These are phyloP conservation scores for Sinodicranocentrus sp. DNA, from an alignment of 2,888 invertebrate genomes.

Conservation along the genomic window DNA sequence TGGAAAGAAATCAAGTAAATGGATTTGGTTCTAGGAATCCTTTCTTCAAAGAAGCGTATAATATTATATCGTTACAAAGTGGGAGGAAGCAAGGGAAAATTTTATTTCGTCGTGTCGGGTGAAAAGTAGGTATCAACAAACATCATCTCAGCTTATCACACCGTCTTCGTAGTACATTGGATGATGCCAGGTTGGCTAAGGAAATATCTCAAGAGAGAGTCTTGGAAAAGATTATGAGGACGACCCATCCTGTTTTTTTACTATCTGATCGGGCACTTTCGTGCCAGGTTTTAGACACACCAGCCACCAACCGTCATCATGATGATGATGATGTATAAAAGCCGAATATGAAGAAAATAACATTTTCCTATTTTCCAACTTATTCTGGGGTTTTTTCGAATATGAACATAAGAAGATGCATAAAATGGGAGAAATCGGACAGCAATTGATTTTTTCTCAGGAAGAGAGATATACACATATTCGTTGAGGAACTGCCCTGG, in stretches of 20 bases:
- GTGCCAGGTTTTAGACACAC: conserved; percentile 24
- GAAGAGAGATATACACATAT: background rate
- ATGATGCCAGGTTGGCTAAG: too few relatives aligned
- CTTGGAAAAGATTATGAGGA: background rate
- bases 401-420: background rate
- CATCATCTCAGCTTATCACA: conserved; percentile 31
- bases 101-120: conserved; percentile 30
- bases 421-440: background rate
- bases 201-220: too few relatives aligned
- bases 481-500: background rate
- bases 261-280: conserved; percentile 52
- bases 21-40: conserved; percentile 43
- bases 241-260: conserved; percentile 23
- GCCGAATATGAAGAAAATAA: too few relatives aligned
- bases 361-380: too few relatives aligned
- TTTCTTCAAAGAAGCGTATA: conserved; percentile 50
- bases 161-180: background rate
- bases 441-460: background rate
- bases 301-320: too few relatives aligned
- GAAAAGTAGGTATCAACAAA: conserved; percentile 41
- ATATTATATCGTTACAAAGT: conserved; percentile 18
- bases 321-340: background rate
- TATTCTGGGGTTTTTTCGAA: background rate
- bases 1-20: conserved; percentile 58
- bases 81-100: conserved; percentile 23